Evolutionary conservation across 2,797 vertebrate species (phyloP).

Genomic region (Amazonetta brasiliensis): DNA sequence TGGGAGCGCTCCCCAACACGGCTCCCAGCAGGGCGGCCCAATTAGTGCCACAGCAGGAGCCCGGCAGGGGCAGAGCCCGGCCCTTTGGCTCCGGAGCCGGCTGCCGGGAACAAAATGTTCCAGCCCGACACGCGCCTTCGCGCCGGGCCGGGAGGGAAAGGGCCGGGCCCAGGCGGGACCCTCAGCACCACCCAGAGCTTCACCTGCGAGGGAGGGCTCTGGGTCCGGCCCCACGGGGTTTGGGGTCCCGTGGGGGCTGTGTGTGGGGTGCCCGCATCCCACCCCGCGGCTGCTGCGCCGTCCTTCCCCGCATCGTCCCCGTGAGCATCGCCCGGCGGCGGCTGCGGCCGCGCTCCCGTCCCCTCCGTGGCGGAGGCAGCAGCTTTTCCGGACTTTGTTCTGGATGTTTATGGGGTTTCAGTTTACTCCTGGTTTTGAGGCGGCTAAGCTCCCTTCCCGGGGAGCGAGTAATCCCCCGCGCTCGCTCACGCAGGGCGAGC

Average conservation of each 20-base stretch:
- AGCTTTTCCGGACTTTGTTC: slow-evolving; percentile 44
- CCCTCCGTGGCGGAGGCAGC: neutral
- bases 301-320: accelerated
- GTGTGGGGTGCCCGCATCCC: accelerated
- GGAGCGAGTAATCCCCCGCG: neutral
- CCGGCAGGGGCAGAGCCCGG: slow-evolving; percentile 27
- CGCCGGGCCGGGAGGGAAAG: neutral
- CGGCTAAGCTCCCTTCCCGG: slow-evolving; percentile 22
- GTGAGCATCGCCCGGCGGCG: accelerated
- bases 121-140: neutral
- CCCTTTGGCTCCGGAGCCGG: neutral
- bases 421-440: slow-evolving; percentile 38
- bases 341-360: accelerated
- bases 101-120: slow-evolving; percentile 59
- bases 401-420: slow-evolving; percentile 38
- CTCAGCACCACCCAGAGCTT: neutral
- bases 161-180: neutral
- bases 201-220: accelerated
- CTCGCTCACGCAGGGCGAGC: neutral
- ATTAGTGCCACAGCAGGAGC: slow-evolving; percentile 69
- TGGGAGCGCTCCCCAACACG: slow-evolving; percentile 1
- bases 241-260: accelerated
- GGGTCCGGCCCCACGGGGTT: accelerated
- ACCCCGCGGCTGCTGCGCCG: neutral
- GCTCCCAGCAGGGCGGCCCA: slow-evolving; percentile 50